Base-by-base conservation (phyloP, 1,140 invertebrate species). In the Orchesella cincta region DNA sequence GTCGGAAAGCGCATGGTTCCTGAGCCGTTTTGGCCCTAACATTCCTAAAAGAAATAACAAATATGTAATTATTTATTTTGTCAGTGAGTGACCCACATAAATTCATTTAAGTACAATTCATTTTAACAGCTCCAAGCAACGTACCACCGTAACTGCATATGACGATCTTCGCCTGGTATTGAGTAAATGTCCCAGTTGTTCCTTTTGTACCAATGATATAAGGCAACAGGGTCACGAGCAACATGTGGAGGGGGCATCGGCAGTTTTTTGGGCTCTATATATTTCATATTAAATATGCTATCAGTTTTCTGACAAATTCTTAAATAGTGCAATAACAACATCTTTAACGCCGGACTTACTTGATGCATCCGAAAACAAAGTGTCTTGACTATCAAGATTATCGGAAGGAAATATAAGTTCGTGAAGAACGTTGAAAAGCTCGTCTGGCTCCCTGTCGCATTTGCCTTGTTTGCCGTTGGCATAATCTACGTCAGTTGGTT, bases 151-250 rank as follows among this genome's bases (percentile, higher is more conserved):
- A 82, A 33, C 67, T 82, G 70, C 78, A 80, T 78, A 23, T 78
- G 76, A 8, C 64, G 14, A 62, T 82, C 76, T 34, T 80, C 77
- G n/a, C 81, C 81, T 75, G 81, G 81, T 0, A 57, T 23, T 73
- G 76, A 74, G 28, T 80, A 77, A 28, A 73, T 73, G 31, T 78
- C 79, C 81, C 81, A 82, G 29, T 76, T 52, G 46, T 46, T 39
- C 0, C 46, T 36, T 76, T 82, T 82, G 70, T 82, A 82, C 34
- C 36, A 82, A 62, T 82, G 79, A 36, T 80, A 82, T 1, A 80
- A 39, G 12, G 79, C 57, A 18, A 82, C 81, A 0, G 81, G 81
- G 67, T 80, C 79, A 1, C 70, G 16, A 5, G 39, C 71, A 5
- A 51, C 71, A 73, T 73, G 34, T 14, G 39, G 39, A 39, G 71